Percentiles rank a stretch among this genome's conserved stretches.
Evolutionary conservation across 2,888 invertebrate species (phyloP).

Genomic region (Girardia tigrina): DNA sequence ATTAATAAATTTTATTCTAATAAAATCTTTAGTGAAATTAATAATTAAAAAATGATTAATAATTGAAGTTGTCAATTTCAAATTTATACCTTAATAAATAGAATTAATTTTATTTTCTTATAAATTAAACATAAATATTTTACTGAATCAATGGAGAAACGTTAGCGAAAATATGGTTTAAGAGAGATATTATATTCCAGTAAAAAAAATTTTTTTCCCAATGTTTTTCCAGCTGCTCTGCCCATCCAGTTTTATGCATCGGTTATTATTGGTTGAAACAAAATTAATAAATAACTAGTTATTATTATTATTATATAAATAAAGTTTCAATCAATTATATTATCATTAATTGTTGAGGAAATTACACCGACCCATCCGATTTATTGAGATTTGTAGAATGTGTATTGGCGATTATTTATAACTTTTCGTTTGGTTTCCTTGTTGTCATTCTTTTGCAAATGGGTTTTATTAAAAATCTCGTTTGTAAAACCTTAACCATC

Average conservation of each 20-base stretch:
- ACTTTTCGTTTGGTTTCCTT: background rate
- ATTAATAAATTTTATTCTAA: too few species aligned
- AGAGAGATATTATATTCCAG: too few species aligned
- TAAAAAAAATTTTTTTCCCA: too few species aligned
- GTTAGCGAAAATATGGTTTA: too few species aligned
- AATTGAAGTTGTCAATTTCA: too few species aligned
- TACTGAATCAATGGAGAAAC: too few species aligned
- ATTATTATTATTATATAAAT: background rate
- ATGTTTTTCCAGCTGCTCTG: background rate
- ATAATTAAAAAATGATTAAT: too few species aligned
- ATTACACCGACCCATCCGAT: background rate
- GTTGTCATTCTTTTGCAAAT: background rate
- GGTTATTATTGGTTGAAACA: background rate
- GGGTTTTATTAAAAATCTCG: background rate
- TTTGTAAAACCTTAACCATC: background rate
- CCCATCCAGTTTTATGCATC: background rate
- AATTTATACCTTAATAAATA: too few species aligned
- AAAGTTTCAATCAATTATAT: background rate
- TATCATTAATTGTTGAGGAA: background rate
- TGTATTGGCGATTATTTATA: background rate
- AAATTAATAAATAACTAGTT: background rate
- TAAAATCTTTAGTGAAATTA: too few species aligned
- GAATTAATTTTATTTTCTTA: too few species aligned
- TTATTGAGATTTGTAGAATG: background rate
- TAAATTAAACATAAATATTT: too few species aligned